Conservation (phyloP, 2,797 vertebrate genomes). For the Percopsis omiscomaycus region DNA sequence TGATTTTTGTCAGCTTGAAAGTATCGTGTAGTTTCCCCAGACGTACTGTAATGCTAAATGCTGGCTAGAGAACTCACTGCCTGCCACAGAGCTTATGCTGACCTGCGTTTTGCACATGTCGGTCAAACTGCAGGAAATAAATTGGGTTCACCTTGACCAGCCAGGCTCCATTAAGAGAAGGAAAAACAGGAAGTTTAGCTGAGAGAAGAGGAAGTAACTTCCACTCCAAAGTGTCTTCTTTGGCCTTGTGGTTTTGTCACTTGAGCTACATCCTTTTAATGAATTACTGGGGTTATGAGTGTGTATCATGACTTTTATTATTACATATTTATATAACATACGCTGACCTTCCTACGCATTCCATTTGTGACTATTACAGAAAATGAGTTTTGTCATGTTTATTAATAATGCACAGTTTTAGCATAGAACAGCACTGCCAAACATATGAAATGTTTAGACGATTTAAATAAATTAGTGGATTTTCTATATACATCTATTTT, state of each 20-base stretch:
- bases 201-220: conserved; percentile 54
- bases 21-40: neutral
- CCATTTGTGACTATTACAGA: conserved; percentile 7
- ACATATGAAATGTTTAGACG: neutral
- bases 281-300: neutral
- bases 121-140: conserved; percentile 33
- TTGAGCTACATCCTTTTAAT: conserved; percentile 36
- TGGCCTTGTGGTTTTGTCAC: conserved; percentile 48
- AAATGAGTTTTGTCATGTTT: conserved; percentile 28
- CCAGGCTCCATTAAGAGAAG: neutral
- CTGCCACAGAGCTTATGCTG: conserved; percentile 27
- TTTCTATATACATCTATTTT: conserved; percentile 45
- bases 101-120: conserved; percentile 44
- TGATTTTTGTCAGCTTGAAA: conserved; percentile 10
- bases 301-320: conserved; percentile 9
- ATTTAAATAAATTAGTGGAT: conserved; percentile 23
- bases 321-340: conserved; percentile 9
- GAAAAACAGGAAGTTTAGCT: conserved; percentile 44
- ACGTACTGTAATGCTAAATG: neutral
- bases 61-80: neutral
- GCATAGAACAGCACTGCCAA: conserved; percentile 16
- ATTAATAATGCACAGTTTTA: conserved; percentile 1
- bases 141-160: conserved; percentile 35
- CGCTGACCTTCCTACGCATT: conserved; percentile 1
- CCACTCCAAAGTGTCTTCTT: conserved; percentile 37